Conservation (phyloP, 2,113 vertebrate species). For the Odobenus rosmarus region DNA sequence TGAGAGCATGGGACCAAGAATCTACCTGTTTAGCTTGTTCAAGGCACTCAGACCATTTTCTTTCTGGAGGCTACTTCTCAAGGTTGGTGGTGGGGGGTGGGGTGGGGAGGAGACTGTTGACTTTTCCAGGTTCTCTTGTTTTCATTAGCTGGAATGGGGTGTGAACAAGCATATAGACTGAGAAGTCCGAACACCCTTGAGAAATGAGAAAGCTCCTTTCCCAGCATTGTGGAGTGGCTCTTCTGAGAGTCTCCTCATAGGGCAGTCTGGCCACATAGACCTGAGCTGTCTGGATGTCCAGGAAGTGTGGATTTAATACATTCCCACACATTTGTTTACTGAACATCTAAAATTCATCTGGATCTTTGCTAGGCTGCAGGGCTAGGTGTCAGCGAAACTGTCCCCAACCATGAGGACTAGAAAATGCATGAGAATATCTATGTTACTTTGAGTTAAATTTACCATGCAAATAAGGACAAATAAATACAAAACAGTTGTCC, state of each 20-base stretch:
- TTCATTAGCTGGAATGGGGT: neutral
- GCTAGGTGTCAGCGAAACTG: rapidly evolving
- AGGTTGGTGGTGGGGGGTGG: neutral
- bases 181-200: neutral
- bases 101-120: neutral
- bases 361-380: neutral
- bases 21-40: neutral
- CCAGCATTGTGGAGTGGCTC: neutral
- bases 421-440: no score
- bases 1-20: neutral
- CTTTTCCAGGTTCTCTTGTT: neutral
- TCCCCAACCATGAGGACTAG: neutral
- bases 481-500: neutral
- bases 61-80: neutral
- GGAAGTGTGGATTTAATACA: neutral
- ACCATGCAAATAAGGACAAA: neutral
- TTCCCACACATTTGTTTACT: neutral
- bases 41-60: neutral
- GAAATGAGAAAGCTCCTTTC: neutral
- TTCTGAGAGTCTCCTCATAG: neutral
- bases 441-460: neutral
- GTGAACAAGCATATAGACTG: neutral
- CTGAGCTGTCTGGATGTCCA: neutral
- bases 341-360: no score
- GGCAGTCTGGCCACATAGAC: neutral